Base-by-base conservation (phyloP, 1,140 invertebrate genomes). In the Onthophagus taurus region DNA sequence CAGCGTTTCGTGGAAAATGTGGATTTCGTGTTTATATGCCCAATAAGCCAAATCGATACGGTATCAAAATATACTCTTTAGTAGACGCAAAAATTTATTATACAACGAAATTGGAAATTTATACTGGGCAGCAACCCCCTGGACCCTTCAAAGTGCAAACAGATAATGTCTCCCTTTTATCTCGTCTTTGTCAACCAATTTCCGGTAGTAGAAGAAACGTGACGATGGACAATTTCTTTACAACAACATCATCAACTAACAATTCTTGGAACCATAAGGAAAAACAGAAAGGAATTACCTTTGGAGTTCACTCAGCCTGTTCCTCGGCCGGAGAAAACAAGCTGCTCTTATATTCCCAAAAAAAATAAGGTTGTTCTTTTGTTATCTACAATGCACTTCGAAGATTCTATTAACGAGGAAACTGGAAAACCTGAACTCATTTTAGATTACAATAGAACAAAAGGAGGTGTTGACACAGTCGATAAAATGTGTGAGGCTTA, bases 31-130 rank as follows among this genome's bases (percentile, higher is more conserved):
- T 62, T 29, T 69, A 67, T 48, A 67, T 72, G 19, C 60, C 62
- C 5, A 55, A 51, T 19, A 71, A 72, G 57, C 66, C 68, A 1
- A 55, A 52, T 31, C 69, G 65, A 47, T 71, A 67, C 50, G 68
- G 63, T 1, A 54, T 71, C 18, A 71, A 68, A 52, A 50, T 60
- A 33, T 57, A 49, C 39, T 14, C 55, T 11, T 45, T 60, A 30
- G 51, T 52, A 4, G 55, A 64, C 49, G 42, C 57, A n/a, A 57
- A 57, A 49, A 38, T 30, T 14, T 45, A 31, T 39, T 45, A 45
- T 30, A 45, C 35, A 20, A 16, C 3, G 7, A 45, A 45, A 20
- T 20, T 38, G 23, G 13, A 38, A 21, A 33, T 45, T 2, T 45
- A 45, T 38, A 24, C 31, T 20, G 36, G 26, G 6, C 16, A 39